phyloP scores from a whole-genome alignment of 2,888 invertebrate species.

The Cerastis rubricosa region DNA sequence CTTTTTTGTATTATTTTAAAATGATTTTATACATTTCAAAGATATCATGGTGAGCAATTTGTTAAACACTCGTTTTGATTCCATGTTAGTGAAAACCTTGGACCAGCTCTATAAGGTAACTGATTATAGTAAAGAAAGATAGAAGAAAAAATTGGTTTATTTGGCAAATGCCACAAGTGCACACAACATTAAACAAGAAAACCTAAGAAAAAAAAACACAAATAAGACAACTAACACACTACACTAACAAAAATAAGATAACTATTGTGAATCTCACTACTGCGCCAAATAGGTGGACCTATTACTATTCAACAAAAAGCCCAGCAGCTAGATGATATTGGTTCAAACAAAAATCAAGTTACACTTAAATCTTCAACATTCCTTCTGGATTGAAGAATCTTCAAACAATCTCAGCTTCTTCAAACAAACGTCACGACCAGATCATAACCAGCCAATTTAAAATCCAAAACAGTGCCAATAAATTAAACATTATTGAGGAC shows the following conservation, averaged over 20 bases:
- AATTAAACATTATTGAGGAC: conserved; percentile 63
- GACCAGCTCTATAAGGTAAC: too few relatives aligned
- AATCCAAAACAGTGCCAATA: conserved; percentile 58
- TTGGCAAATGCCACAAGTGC: too few relatives aligned
- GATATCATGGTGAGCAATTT: background rate
- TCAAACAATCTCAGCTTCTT: background rate
- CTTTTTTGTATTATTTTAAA: background rate
- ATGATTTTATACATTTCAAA: background rate
- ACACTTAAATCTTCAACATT: background rate
- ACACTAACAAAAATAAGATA: too few relatives aligned
- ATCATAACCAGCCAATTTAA: conserved; percentile 61
- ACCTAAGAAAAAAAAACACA: too few relatives aligned
- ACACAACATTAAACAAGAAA: too few relatives aligned
- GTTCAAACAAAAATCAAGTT: background rate
- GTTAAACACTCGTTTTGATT: background rate
- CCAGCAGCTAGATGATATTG: too few relatives aligned
- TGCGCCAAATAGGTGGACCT: too few relatives aligned
- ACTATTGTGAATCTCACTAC: too few relatives aligned
- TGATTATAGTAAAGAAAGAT: background rate
- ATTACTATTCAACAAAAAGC: too few relatives aligned
- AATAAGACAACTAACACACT: too few relatives aligned
- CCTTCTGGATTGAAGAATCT: background rate
- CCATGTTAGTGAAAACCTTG: background rate
- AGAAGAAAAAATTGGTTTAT: too few relatives aligned
- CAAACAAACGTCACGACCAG: conserved; percentile 21